Evolutionary conservation across 2,888 invertebrate genomes (phyloP).

Genomic region (Limnephilus lunatus): DNA sequence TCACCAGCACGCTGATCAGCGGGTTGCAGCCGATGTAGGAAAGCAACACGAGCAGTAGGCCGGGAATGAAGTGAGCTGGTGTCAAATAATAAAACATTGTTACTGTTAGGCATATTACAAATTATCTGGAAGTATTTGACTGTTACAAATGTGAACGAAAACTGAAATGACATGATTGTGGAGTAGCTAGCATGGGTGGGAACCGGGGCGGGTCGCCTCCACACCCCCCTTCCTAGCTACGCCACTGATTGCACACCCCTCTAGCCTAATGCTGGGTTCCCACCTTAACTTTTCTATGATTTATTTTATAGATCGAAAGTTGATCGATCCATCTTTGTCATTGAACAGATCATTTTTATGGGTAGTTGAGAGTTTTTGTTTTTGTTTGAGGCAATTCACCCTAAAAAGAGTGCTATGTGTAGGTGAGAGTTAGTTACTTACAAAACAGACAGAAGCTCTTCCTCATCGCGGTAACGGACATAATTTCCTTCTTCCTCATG

Average conservation of each 20-base stretch:
- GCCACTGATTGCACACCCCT: too few species aligned
- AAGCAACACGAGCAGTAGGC: constrained; percentile 75
- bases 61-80: constrained; percentile 78
- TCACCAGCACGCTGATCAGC: constrained; percentile 80
- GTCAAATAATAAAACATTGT: constrained; percentile 41
- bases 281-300: too few species aligned
- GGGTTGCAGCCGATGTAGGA: constrained; percentile 81
- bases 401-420: too few species aligned
- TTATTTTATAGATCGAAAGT: too few species aligned
- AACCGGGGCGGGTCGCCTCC: too few species aligned
- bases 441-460: constrained; percentile 83
- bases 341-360: background rate
- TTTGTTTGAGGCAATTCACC: too few species aligned
- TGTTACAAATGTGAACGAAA: background rate
- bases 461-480: constrained; percentile 78
- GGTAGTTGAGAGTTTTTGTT: background rate
- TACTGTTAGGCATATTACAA: background rate
- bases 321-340: too few species aligned
- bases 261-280: too few species aligned
- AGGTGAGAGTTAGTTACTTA: constrained; percentile 70
- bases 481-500: constrained; percentile 74
- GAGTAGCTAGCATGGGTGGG: too few species aligned
- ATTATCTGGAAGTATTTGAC: background rate
- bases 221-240: too few species aligned
- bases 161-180: background rate